A percentile compares a stretch with the other conserved stretches of the same genome.
Evolutionary conservation across 2,888 invertebrate genomes (phyloP).

Genomic region (Dermolepida albohirtum): DNA sequence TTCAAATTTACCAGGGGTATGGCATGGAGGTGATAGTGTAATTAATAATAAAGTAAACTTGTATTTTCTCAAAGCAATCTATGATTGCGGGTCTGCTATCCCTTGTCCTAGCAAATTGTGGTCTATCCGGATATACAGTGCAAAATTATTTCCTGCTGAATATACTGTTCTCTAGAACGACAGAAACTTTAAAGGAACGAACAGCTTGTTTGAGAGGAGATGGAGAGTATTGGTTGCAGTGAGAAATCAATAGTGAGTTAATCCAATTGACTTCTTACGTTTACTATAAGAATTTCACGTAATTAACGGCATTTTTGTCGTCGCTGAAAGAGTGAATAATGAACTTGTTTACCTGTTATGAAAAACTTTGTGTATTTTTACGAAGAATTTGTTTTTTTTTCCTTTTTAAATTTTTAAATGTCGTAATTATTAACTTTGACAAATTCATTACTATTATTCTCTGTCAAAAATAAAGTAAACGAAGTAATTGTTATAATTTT

Average conservation of each 20-base stretch:
- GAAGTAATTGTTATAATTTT: too few species aligned
- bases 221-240: conserved; percentile 20
- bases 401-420: too few species aligned
- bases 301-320: too few species aligned
- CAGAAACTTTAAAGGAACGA: conserved; percentile 23
- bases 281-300: neutral
- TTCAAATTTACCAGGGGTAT: too few species aligned
- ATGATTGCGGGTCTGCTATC: conserved; percentile 16
- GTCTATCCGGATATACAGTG: conserved; percentile 15
- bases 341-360: too few species aligned
- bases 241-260: conserved; percentile 27
- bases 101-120: conserved; percentile 7
- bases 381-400: too few species aligned
- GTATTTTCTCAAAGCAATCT: conserved; percentile 21
- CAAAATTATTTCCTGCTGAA: conserved; percentile 29
- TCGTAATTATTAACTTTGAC: too few species aligned
- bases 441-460: too few species aligned
- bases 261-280: conserved; percentile 29
- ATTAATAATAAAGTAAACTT: conserved; percentile 24
- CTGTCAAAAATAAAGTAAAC: too few species aligned
- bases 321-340: too few species aligned
- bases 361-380: too few species aligned
- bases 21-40: conserved; percentile 1
- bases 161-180: conserved; percentile 6
- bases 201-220: conserved; percentile 8